A percentile compares a stretch with the other conserved stretches of the same genome.
phyloP scores from a whole-genome alignment of 1,140 invertebrate species.

The Scylla paramamosain region DNA sequence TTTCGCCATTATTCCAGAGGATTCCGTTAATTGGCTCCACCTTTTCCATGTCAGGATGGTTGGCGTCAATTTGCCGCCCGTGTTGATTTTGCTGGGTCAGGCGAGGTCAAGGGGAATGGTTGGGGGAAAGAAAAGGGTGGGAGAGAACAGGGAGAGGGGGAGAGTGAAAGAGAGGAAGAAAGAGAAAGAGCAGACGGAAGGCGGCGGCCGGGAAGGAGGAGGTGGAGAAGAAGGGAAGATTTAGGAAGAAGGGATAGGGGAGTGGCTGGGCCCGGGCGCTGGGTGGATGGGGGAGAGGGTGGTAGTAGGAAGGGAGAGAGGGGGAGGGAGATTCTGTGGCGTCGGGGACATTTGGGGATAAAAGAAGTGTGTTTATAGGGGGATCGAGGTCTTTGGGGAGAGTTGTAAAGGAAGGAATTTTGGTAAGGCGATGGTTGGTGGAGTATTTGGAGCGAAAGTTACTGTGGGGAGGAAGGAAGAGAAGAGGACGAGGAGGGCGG shows the following conservation, averaged over 20 bases:
- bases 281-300: background rate
- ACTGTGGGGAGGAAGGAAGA: background rate
- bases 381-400: conserved; percentile 38
- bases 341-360: conserved; percentile 24
- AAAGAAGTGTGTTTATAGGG: conserved; percentile 48
- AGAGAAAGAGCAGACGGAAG: too few relatives aligned
- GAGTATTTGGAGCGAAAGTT: conserved; percentile 1
- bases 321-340: background rate
- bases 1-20: conserved; percentile 75
- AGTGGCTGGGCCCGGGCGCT: background rate
- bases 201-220: background rate
- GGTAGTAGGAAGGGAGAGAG: background rate
- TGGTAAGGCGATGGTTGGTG: conserved; percentile 5
- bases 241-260: background rate
- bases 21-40: conserved; percentile 76
- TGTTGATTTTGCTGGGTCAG: conserved; percentile 71
- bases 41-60: conserved; percentile 73
- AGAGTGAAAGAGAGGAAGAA: background rate
- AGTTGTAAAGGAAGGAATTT: conserved; percentile 37
- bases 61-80: conserved; percentile 69
- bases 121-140: background rate
- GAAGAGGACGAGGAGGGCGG: background rate
- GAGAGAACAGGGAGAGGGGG: background rate
- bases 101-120: conserved; percentile 69
- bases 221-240: background rate